A percentile compares a stretch with the other conserved stretches of the same genome.
These are phyloP conservation scores for Numida meleagris DNA, from an alignment of 2,113 vertebrate genomes.

Conservation along the genomic window DNA sequence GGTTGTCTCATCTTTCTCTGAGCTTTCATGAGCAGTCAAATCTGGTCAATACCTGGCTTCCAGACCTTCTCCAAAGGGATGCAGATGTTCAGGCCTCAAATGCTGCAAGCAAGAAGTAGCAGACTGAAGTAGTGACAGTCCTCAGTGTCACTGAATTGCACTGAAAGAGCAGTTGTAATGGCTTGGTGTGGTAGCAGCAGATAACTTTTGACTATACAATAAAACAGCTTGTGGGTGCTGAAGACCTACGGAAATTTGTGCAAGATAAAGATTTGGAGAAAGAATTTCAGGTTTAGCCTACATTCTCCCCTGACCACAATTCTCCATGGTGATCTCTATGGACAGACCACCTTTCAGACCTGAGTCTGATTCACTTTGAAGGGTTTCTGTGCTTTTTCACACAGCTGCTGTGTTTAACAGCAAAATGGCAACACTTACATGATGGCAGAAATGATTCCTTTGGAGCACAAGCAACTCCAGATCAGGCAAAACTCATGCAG, in stretches of 20 bases:
- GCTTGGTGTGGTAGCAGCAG: not conserved
- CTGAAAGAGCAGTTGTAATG: not conserved
- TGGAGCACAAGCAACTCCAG: not conserved
- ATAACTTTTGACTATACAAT: not conserved
- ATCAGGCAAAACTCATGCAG: not conserved
- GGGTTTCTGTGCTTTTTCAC: not conserved
- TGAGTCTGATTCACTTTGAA: not conserved
- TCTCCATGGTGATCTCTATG: not conserved
- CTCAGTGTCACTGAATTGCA: not conserved
- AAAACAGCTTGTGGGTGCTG: not conserved
- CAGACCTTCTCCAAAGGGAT: not conserved
- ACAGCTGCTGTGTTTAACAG: not conserved
- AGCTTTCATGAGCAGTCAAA: not conserved
- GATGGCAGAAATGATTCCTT: not conserved
- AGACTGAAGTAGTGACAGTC: not conserved
- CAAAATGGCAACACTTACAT: not conserved
- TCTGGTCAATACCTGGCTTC: slow-evolving; percentile 16
- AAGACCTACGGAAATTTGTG: not conserved
- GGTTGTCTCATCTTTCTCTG: slow-evolving; percentile 38
- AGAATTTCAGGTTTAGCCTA: not conserved
- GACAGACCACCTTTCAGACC: not conserved
- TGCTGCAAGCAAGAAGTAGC: not conserved
- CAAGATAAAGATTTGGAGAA: not conserved
- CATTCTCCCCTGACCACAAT: not conserved
- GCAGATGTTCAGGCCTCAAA: slow-evolving; percentile 4